These are phyloP conservation scores for Calcarius lapponicus DNA, from an alignment of 2,797 vertebrate genomes.

Conservation along the genomic window DNA sequence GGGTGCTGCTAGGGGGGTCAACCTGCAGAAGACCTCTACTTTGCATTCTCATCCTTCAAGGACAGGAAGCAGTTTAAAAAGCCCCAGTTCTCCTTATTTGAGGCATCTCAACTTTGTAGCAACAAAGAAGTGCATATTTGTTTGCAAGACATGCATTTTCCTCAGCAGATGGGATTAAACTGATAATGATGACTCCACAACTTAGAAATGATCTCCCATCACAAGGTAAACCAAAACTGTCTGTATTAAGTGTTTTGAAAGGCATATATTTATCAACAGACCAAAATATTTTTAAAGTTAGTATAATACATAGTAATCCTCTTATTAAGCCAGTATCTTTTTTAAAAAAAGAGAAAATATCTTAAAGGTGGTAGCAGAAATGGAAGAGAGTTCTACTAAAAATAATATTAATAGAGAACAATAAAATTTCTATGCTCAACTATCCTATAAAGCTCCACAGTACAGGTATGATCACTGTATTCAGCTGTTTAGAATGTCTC, in stretches of 20 bases:
- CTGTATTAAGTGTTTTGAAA: conserved; percentile 29
- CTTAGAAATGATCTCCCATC: background rate
- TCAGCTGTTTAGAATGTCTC: conserved; percentile 47
- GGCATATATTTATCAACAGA: conserved; percentile 29
- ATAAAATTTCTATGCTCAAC: conserved; percentile 25
- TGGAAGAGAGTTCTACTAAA: conserved; percentile 32
- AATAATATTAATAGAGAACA: conserved; percentile 55
- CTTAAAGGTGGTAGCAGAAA: conserved; percentile 20
- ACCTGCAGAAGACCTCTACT: background rate
- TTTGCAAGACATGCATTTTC: conserved; percentile 10
- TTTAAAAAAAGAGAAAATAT: conserved; percentile 19
- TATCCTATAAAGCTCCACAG: conserved; percentile 32
- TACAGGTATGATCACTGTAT: conserved; percentile 28
- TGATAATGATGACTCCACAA: conserved; percentile 20
- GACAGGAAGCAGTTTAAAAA: background rate
- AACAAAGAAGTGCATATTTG: background rate
- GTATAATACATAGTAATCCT: conserved; percentile 26
- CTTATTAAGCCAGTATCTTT: conserved; percentile 32
- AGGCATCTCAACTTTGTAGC: background rate
- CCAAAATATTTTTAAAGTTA: conserved; percentile 54
- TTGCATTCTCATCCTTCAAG: background rate
- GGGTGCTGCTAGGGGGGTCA: background rate
- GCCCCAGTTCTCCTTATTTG: background rate
- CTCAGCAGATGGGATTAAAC: conserved; percentile 55
- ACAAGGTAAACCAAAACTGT: conserved; percentile 5